These are phyloP conservation scores for Paguma larvata DNA, from an alignment of 2,797 vertebrate genomes.

Conservation along the genomic window DNA sequence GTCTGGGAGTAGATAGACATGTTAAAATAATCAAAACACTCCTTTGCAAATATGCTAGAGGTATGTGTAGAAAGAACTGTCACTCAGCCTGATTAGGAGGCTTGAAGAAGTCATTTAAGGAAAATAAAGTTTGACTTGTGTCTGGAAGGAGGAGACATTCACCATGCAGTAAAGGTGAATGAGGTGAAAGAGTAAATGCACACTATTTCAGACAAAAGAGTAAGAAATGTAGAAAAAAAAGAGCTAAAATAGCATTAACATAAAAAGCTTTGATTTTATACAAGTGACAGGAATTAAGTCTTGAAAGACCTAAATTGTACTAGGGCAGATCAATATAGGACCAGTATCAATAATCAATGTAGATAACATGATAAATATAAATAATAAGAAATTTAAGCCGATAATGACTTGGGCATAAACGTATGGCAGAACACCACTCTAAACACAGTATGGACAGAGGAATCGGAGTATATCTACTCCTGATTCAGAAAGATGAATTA, in stretches of 20 bases:
- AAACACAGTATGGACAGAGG: neutral
- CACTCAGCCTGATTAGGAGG: neutral
- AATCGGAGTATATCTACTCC: neutral
- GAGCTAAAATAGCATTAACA: neutral
- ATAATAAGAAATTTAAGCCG: neutral
- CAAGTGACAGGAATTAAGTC: neutral
- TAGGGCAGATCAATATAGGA: neutral
- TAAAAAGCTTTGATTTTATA: neutral
- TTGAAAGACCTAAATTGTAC: neutral
- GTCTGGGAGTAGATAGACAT: neutral
- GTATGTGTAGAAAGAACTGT: neutral
- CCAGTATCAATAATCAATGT: neutral
- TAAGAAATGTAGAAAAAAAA: neutral
- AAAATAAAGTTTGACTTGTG: neutral
- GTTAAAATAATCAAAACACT: conserved; percentile 26
- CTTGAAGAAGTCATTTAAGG: neutral
- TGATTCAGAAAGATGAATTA: neutral
- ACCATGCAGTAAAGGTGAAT: neutral
- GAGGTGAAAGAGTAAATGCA: too few species aligned
- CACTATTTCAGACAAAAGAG: neutral
- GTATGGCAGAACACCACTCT: neutral
- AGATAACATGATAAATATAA: neutral
- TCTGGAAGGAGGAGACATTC: neutral
- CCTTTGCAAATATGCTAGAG: neutral
- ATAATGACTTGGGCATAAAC: neutral